Evolutionary conservation across 2,797 vertebrate genomes (phyloP), one percentile per base, ranked within the genome.

Genomic region (Sebastiscus albofasciatus): DNA sequence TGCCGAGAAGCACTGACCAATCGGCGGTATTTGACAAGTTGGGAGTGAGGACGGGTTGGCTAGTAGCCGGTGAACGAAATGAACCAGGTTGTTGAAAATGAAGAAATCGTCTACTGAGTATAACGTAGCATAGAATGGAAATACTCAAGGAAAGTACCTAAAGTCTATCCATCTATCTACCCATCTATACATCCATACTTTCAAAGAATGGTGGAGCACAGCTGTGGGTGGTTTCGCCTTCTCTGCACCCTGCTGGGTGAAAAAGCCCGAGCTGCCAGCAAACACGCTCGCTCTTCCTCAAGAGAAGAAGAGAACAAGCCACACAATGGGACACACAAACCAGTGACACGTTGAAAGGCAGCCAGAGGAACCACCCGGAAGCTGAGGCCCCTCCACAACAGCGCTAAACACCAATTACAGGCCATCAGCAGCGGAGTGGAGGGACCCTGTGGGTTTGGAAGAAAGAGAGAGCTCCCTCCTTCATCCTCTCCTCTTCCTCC

Each of bases 401-500:
- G 70, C 7, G 71, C 82, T 66, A 84, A 91, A 83, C 86, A 87
- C 75, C 87, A 75, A 90, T 93, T 89, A 93, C 73, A 86, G 78
- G 76, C 85, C 84, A 90, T 91, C 87, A 87, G 77, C 74, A 20
- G 60, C 70, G 61, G 27, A 72, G 77, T 67, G 59, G 42, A 80
- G 69, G 58, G 67, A 75, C 81, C 81, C 84, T 24, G 72, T 49
- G 34, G 84, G 74, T 49, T 89, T 73, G 3, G 22, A 80, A 59
- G 67, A 77, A 52, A 89, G 55, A n/a, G 56, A 33, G 71, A 49
- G 75, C 60, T 75, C 49, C 24, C 27, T 75, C 54, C 46, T 71
- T 69, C 60, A 56, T 77, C n/a, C 46, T 11, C 18, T 56, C 49
- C 27, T 65, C 59, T 27, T 6, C 66, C 33, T 76, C 72, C 26